Percentiles rank a stretch among this genome's conserved stretches.
phyloP scores from a whole-genome alignment of 1,140 invertebrate genomes.

The Sitophilus oryzae region DNA sequence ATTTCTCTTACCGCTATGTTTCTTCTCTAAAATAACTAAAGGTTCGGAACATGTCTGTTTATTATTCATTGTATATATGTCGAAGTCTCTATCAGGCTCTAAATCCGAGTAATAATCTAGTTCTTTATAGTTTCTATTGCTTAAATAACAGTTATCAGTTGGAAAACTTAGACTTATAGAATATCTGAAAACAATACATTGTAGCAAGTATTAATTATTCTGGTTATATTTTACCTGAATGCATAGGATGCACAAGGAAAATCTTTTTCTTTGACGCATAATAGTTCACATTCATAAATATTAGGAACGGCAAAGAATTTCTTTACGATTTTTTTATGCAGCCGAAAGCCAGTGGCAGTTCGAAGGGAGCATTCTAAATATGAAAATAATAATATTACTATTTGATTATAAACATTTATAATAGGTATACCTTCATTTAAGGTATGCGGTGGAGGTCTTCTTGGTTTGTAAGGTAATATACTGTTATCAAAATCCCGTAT shows the following conservation, averaged over 20 bases:
- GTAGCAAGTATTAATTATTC: too few species aligned
- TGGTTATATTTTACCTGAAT: conserved; percentile 52
- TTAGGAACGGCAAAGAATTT: conserved; percentile 58
- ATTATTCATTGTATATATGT: conserved; percentile 66
- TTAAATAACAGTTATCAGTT: conserved; percentile 69
- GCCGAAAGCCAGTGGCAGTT: conserved; percentile 63
- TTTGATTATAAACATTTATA: too few species aligned
- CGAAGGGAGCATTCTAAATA: conserved; percentile 66
- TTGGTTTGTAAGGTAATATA: conserved; percentile 28
- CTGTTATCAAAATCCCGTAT: conserved; percentile 23
- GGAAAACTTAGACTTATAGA: conserved; percentile 42
- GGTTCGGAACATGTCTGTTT: conserved; percentile 33
- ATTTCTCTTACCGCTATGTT: conserved; percentile 41
- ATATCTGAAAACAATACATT: conserved; percentile 41
- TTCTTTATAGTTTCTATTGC: conserved; percentile 57
- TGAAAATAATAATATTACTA: background rate
- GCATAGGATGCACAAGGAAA: conserved; percentile 70
- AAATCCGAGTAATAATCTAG: conserved; percentile 68
- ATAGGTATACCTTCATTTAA: conserved; percentile 38
- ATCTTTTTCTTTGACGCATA: conserved; percentile 63
- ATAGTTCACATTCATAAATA: conserved; percentile 65
- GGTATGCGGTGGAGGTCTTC: conserved; percentile 25
- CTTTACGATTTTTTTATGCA: conserved; percentile 58
- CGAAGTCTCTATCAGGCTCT: conserved; percentile 68
- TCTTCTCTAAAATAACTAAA: conserved; percentile 15